Conservation (phyloP, 2,113 vertebrate species). For the Paramisgurnus dabryanus region DNA sequence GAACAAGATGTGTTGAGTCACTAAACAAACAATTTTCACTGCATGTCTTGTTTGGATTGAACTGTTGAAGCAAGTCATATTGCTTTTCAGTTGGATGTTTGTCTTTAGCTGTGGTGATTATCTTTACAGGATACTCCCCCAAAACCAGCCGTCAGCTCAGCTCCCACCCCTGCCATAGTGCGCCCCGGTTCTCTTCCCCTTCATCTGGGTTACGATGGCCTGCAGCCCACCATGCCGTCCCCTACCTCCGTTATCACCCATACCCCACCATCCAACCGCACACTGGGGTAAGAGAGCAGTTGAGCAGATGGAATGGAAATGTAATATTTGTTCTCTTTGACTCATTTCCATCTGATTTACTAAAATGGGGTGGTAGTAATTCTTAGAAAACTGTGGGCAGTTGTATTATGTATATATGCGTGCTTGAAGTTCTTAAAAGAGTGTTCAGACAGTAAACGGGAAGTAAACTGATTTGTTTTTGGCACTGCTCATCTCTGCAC, state of each 20-base stretch:
- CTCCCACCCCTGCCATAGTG: conserved; percentile 91
- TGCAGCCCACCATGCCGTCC: conserved; percentile 92
- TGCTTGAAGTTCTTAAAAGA: neutral
- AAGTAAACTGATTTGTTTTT: neutral
- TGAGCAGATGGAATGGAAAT: neutral
- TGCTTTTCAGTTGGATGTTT: neutral
- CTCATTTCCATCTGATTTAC: conserved; percentile 21
- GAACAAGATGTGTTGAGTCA: conserved; percentile 19
- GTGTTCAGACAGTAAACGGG: neutral
- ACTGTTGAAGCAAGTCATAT: neutral
- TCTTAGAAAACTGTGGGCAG: conserved; percentile 7
- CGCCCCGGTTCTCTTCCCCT: conserved; percentile 93
- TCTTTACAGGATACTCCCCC: conserved; percentile 73
- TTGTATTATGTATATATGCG: neutral
- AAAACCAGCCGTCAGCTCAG: conserved; percentile 80
- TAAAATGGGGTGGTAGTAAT: neutral
- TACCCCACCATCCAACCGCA: conserved; percentile 90
- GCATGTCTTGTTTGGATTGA: neutral
- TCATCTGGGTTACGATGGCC: conserved; percentile 86
- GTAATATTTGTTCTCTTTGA: neutral
- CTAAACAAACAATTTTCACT: conserved; percentile 8
- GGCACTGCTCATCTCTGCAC: conserved; percentile 5
- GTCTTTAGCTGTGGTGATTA: neutral
- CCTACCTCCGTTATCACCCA: conserved; percentile 98
- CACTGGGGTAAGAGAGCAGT: conserved; percentile 83